Conservation (phyloP, 1,140 invertebrate species). For the Pygmarrhopalites habei region DNA sequence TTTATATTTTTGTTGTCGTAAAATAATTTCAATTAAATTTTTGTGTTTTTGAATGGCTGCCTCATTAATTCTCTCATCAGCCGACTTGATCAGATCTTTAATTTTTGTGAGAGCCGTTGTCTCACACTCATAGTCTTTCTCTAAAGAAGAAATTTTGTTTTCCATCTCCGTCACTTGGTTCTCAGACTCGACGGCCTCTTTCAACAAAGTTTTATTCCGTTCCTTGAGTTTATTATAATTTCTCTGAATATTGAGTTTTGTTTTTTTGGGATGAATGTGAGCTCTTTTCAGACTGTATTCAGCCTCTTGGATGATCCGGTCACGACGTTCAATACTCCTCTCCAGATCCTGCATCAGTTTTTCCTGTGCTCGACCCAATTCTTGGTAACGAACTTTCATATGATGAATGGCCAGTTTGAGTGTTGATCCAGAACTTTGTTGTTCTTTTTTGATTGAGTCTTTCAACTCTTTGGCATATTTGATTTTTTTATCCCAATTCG, state of each 20-base stretch:
- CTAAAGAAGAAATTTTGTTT: conserved; percentile 22
- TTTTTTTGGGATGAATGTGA: conserved; percentile 29
- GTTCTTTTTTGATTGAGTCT: conserved; percentile 56
- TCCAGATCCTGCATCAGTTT: conserved; percentile 68
- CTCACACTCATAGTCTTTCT: conserved; percentile 23
- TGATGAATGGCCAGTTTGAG: conserved; percentile 75
- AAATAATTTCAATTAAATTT: conserved; percentile 35
- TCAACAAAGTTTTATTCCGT: conserved; percentile 16
- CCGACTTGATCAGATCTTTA: conserved; percentile 19
- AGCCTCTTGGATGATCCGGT: conserved; percentile 55
- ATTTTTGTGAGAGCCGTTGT: conserved; percentile 12
- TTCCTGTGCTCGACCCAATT: conserved; percentile 63
- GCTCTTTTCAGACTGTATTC: conserved; percentile 51
- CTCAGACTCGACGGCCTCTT: conserved; percentile 36
- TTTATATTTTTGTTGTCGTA: conserved; percentile 36
- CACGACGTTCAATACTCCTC: conserved; percentile 61
- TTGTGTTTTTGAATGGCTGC: conserved; percentile 36
- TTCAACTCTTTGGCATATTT: conserved; percentile 59
- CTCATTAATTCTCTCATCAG: conserved; percentile 30
- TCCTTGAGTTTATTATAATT: conserved; percentile 28
- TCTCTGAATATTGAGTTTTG: conserved; percentile 33
- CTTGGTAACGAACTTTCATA: conserved; percentile 63
- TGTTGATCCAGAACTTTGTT: conserved; percentile 48
- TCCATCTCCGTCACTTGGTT: conserved; percentile 26
- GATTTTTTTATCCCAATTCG: conserved; percentile 72